A percentile compares a stretch with the other conserved stretches of the same genome.
Evolutionary conservation across 35 echinoderm and acorn worm species (phyloP).

Genomic region (Holothuria glaberrima): DNA sequence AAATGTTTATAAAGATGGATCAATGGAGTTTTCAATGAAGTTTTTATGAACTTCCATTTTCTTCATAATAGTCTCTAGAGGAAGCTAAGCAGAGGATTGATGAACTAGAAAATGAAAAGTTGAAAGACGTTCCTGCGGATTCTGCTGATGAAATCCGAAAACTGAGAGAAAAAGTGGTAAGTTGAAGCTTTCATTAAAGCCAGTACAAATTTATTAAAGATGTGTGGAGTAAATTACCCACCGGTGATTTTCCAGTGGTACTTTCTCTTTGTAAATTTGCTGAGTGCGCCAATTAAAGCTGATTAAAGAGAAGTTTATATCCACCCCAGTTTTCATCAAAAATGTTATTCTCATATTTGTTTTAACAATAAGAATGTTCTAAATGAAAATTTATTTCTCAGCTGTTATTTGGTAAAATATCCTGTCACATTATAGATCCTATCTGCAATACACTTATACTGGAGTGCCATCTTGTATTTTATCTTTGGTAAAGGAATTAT

Average conservation of each 20-base stretch:
- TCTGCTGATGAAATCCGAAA: slow-evolving; percentile 86
- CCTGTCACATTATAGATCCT: no score
- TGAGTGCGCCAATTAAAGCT: not conserved
- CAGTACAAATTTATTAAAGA: no score
- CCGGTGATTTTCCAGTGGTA: not conserved
- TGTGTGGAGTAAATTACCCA: not conserved
- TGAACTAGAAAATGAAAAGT: slow-evolving; percentile 85
- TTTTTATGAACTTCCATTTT: slow-evolving; percentile 7
- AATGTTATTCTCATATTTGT: not conserved
- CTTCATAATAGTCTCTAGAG: slow-evolving; percentile 62
- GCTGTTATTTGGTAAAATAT: no score
- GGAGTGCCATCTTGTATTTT: no score
- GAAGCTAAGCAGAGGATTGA: slow-evolving; percentile 82
- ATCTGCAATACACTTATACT: no score
- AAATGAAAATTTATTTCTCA: no score
- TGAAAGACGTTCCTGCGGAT: slow-evolving; percentile 82
- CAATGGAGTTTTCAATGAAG: no score
- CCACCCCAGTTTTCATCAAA: not conserved
- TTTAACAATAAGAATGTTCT: no score
- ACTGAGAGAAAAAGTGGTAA: slow-evolving; percentile 80
- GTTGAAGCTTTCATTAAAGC: not conserved
- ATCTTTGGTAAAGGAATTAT: no score
- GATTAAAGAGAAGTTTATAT: not conserved
- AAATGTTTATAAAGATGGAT: not conserved
- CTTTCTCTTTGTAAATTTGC: not conserved